These are phyloP conservation scores for Clarias magur DNA, from an alignment of 2,113 vertebrate species.

Conservation along the genomic window DNA sequence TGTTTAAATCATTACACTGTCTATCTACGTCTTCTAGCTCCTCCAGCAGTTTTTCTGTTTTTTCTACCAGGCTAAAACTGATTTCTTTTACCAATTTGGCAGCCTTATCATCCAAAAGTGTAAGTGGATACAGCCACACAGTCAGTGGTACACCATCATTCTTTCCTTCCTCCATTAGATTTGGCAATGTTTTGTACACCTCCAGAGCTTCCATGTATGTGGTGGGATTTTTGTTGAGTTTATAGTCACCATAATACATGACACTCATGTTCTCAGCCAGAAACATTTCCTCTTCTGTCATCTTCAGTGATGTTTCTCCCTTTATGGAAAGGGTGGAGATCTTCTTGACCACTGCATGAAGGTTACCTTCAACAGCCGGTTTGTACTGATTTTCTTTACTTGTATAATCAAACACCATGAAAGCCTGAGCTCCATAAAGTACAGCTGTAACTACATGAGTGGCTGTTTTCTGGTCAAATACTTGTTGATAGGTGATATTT, in stretches of 20 bases:
- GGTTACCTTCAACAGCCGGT: constrained; percentile 51
- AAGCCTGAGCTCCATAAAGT: constrained; percentile 6
- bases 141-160: constrained; percentile 62
- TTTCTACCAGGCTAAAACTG: constrained; percentile 30
- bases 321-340: constrained; percentile 17
- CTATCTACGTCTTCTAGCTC: constrained; percentile 48
- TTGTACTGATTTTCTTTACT: constrained; percentile 22
- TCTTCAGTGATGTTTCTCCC: constrained; percentile 30
- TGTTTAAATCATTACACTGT: constrained; percentile 58
- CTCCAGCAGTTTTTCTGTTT: constrained; percentile 53
- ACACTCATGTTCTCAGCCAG: constrained; percentile 48
- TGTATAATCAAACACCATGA: constrained; percentile 36
- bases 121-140: constrained; percentile 67
- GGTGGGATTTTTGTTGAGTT: constrained; percentile 30
- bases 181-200: constrained; percentile 57
- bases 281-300: constrained; percentile 25
- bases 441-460: constrained; percentile 35
- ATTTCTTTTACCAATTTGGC: constrained; percentile 59
- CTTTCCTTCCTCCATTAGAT: constrained; percentile 16
- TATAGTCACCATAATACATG: constrained; percentile 64
- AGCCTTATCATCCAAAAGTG: constrained; percentile 57
- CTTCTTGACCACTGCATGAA: constrained; percentile 49
- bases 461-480: constrained; percentile 30
- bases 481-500: constrained; percentile 51
- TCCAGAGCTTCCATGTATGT: constrained; percentile 60